Base-by-base conservation (phyloP, 2,113 vertebrate species). In the Otocyon megalotis region DNA sequence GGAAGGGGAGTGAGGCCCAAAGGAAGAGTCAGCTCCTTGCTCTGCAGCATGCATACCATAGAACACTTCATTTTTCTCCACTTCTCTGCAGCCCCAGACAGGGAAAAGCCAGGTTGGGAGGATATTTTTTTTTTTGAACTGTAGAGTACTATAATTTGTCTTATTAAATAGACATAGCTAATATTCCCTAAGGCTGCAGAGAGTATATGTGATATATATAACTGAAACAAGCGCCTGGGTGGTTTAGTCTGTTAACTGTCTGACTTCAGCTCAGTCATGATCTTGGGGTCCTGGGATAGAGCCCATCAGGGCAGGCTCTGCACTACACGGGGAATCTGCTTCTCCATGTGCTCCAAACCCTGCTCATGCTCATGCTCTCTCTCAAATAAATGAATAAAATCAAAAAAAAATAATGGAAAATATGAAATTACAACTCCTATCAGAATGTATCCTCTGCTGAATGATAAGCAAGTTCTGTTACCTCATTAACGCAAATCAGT, bases 1-100 rank as follows among this genome's bases (percentile, higher is more conserved):
- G 56, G 14, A 50, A 8, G 48, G 3, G 30, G 24, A 37, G 8
- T 30, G 43, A 53, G 26, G 3, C 15, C 69, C 62, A 50, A 28
- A 80, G 30, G 37, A 26, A 48, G 53, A 9, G 14, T 26, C 14
- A 13, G 58, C 30, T 24, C 58, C 8, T 48, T 9, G n/a, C 20
- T 20, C 4, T 10, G 14, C 6, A 3, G 24, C 3, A 1, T 4
- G 7, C 35, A 62, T 20, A 14, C 10, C 4, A 0, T 0, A 9
- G 37, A 54, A 35, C 4, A 2, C n/a, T 77, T 35, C 8, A 0
- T 48, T 71, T 53, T 24, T 77, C n/a, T 20, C 67, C 2, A 24
- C 8, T 28, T 35, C 24, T 74, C 50, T 8, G 7, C 2, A 56
- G 63, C 48, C 43, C 48, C 74, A 83, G 74, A n/a, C 4, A 28